Conservation (phyloP, 2,113 vertebrate genomes). For the Clarias batrachus region DNA sequence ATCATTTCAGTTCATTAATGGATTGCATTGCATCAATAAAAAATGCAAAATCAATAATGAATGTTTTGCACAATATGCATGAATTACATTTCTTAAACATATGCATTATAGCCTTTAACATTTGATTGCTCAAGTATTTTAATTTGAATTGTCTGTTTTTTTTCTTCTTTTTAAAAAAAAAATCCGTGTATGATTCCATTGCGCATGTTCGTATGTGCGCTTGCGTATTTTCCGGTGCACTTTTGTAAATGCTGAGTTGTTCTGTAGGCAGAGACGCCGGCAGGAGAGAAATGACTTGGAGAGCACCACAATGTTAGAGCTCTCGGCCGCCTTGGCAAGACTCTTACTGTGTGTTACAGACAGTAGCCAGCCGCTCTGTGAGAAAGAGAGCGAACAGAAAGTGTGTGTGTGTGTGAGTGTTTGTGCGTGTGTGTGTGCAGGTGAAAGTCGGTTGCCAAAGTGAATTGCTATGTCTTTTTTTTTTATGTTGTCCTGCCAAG, state of each 20-base stretch:
- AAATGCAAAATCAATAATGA: conserved; percentile 52
- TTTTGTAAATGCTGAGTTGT: neutral
- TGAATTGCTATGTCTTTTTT: conserved; percentile 84
- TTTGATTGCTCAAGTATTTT: neutral
- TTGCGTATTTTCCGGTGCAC: neutral
- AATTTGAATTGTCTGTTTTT: neutral
- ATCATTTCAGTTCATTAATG: conserved; percentile 64
- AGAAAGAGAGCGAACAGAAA: conserved; percentile 52
- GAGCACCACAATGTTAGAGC: conserved; percentile 81
- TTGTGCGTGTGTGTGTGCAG: conserved; percentile 62
- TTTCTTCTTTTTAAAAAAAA: neutral
- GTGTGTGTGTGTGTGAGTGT: neutral
- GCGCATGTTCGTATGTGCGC: neutral
- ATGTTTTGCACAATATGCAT: conserved; percentile 26
- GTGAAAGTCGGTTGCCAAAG: conserved; percentile 80
- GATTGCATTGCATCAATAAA: conserved; percentile 53
- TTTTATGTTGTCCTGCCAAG: conserved; percentile 86
- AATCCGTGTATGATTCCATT: neutral
- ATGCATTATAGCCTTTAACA: neutral
- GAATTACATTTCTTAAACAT: neutral
- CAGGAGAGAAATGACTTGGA: conserved; percentile 57
- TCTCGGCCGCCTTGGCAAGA: conserved; percentile 87
- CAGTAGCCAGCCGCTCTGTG: conserved; percentile 80
- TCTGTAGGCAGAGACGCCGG: conserved; percentile 32
- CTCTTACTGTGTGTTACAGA: conserved; percentile 48